Evolutionary conservation across 2,113 vertebrate species (phyloP).

Genomic region (Alexandromys fortis): DNA sequence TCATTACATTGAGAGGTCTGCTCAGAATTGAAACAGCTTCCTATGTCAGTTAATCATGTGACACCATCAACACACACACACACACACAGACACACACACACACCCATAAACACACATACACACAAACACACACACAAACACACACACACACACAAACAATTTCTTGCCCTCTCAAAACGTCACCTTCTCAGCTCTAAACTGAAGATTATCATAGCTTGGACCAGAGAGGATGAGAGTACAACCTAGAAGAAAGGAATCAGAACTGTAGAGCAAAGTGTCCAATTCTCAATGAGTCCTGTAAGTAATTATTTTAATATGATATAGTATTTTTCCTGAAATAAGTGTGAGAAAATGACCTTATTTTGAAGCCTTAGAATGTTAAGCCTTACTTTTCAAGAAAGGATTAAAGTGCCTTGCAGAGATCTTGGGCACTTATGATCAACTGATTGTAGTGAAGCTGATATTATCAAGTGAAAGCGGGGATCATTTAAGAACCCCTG

Average conservation of each 20-base stretch:
- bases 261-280: neutral
- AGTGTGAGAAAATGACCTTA: neutral
- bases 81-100: neutral
- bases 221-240: neutral
- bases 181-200: neutral
- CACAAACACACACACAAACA: neutral
- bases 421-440: neutral
- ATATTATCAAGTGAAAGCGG: neutral
- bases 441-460: neutral
- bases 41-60: neutral
- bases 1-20: neutral
- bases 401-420: neutral
- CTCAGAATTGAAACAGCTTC: neutral
- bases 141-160: neutral
- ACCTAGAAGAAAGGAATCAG: neutral
- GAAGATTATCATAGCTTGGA: neutral
- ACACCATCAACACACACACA: neutral
- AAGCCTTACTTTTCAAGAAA: neutral
- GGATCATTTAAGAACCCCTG: neutral
- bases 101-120: too few relatives aligned
- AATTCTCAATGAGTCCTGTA: neutral
- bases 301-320: neutral
- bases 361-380: neutral
- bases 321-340: neutral
- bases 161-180: neutral